These are phyloP conservation scores for Glandiceps talaboti DNA, from an alignment of 53 echinoderm and acorn worm genomes.

Conservation along the genomic window DNA sequence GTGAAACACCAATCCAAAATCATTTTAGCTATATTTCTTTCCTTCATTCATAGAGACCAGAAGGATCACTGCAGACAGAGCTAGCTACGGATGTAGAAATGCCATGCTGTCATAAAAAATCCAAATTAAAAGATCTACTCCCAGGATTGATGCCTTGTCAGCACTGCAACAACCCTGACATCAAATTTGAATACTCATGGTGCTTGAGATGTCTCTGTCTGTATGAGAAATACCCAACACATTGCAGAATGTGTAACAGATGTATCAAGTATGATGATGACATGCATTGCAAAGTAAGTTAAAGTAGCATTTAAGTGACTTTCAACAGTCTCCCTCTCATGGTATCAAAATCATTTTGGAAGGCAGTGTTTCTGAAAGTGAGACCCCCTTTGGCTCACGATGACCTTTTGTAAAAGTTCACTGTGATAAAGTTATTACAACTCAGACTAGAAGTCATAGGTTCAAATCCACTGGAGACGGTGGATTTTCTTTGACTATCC, in stretches of 20 bases:
- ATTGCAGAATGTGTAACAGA: neutral
- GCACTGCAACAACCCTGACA: neutral
- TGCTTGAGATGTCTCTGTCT: neutral
- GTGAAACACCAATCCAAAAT: too few relatives aligned
- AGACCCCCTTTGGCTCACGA: too few relatives aligned
- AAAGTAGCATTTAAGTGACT: too few relatives aligned
- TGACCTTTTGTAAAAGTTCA: too few relatives aligned
- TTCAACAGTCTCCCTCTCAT: too few relatives aligned
- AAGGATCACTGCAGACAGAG: neutral
- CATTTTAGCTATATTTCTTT: too few relatives aligned
- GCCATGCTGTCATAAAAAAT: neutral
- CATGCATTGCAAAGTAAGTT: neutral
- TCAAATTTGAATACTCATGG: neutral
- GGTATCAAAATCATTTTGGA: too few relatives aligned
- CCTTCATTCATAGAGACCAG: neutral
- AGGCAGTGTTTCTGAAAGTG: too few relatives aligned
- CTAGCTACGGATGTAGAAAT: neutral
- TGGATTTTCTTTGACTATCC: too few relatives aligned
- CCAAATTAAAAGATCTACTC: neutral
- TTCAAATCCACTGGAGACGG: too few relatives aligned
- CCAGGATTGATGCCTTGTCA: neutral
- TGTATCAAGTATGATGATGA: neutral
- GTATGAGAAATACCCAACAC: neutral
- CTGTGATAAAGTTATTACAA: too few relatives aligned
- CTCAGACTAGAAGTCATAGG: too few relatives aligned